These are phyloP conservation scores for Leucophenga maculata DNA, from an alignment of 2,888 invertebrate species.

Conservation along the genomic window DNA sequence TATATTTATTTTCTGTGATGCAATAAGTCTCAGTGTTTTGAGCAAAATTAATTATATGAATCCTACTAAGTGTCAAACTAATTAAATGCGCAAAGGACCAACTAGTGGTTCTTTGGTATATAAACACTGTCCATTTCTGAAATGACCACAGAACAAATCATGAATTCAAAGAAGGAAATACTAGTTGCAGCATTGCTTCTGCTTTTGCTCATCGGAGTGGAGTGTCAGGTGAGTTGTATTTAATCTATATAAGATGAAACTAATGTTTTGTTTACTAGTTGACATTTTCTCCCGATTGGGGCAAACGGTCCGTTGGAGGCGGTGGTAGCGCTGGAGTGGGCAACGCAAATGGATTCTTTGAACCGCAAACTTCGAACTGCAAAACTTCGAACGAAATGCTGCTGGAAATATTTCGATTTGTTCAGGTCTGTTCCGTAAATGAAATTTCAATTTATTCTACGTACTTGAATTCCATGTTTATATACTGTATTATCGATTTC, in stretches of 20 bases:
- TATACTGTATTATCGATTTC: conserved; percentile 4
- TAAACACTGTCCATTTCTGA: background rate
- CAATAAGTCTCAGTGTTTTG: background rate
- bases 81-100: conserved; percentile 36
- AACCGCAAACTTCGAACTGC: conserved; percentile 61
- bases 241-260: background rate
- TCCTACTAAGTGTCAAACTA: conserved; percentile 44
- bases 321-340: conserved; percentile 38
- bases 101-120: conserved; percentile 9
- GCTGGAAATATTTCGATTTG: conserved; percentile 69
- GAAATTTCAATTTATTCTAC: background rate
- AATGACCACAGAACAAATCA: conserved; percentile 33
- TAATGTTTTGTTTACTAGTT: conserved; percentile 43
- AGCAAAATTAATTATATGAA: conserved; percentile 28
- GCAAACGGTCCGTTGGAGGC: conserved; percentile 60
- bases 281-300: conserved; percentile 70
- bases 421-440: conserved; percentile 53
- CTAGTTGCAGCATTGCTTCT: conserved; percentile 55
- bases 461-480: too few relatives aligned
- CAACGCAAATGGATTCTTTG: conserved; percentile 54
- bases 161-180: conserved; percentile 61
- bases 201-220: conserved; percentile 56
- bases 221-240: conserved; percentile 53
- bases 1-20: too few relatives aligned
- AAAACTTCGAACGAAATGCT: conserved; percentile 69